phyloP scores from a whole-genome alignment of 2,797 vertebrate species.

The Momotus momota region DNA sequence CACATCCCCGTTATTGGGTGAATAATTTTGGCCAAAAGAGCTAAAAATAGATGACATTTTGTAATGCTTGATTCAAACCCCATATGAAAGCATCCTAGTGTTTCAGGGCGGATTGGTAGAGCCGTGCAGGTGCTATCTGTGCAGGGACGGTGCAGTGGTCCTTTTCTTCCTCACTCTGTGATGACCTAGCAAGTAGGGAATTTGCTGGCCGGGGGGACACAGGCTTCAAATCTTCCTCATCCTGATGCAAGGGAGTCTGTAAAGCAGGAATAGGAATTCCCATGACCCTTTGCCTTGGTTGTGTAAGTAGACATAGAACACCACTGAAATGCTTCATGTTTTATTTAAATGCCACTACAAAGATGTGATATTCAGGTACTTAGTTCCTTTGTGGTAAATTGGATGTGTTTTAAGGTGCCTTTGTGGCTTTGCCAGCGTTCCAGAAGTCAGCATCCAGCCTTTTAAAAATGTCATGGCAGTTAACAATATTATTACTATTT shows the following conservation, averaged over 20 bases:
- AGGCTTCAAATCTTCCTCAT: not conserved
- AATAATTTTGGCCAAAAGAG: not conserved
- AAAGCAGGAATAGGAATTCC: not conserved
- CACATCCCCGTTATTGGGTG: not conserved
- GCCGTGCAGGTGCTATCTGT: not conserved
- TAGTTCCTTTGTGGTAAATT: not conserved
- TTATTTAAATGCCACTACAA: not conserved
- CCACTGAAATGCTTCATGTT: not conserved
- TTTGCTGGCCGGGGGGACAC: fast-evolving
- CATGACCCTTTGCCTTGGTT: not conserved
- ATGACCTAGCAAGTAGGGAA: not conserved
- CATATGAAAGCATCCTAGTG: too few relatives aligned
- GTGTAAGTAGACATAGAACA: not conserved
- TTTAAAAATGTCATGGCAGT: not conserved
- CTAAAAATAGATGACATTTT: not conserved
- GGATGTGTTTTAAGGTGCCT: not conserved
- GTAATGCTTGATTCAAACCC: not conserved
- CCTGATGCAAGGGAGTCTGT: not conserved
- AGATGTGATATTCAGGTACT: not conserved
- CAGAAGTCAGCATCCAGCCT: not conserved
- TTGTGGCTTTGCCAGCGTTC: not conserved
- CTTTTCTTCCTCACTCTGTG: not conserved
- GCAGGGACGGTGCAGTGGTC: not conserved
- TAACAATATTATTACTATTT: not conserved
- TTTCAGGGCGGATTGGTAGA: not conserved